A percentile compares a stretch with the other conserved stretches of the same genome.
phyloP scores from a whole-genome alignment of 2,113 vertebrate species.

The Aspiorhynchus laticeps region DNA sequence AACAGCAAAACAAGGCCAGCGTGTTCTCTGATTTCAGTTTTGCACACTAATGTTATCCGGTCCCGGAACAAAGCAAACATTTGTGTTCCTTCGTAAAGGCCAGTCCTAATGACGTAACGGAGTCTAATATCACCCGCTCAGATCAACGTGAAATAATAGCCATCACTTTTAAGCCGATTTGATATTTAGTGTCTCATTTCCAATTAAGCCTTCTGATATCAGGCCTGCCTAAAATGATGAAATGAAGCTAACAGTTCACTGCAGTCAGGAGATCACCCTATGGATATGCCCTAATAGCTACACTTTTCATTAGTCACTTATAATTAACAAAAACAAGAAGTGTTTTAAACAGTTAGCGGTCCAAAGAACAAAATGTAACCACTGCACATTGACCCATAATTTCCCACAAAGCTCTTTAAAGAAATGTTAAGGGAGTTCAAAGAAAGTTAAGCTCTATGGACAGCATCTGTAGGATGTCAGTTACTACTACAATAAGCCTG shows the following conservation, averaged over 20 bases:
- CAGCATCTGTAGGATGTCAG: neutral
- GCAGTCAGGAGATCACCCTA: conserved; percentile 50
- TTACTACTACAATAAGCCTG: neutral
- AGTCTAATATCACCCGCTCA: conserved; percentile 52
- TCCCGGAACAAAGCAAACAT: conserved; percentile 67
- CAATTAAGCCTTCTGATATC: conserved; percentile 59
- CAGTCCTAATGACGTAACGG: conserved; percentile 58
- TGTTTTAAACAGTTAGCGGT: conserved; percentile 43
- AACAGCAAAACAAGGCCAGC: conserved; percentile 45
- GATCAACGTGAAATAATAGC: conserved; percentile 59
- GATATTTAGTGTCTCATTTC: conserved; percentile 62
- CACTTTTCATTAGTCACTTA: conserved; percentile 58
- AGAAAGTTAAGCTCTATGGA: neutral
- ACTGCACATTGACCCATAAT: conserved; percentile 24
- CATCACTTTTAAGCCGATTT: conserved; percentile 62
- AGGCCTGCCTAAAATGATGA: conserved; percentile 55
- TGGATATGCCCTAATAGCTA: conserved; percentile 54
- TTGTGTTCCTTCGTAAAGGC: conserved; percentile 66
- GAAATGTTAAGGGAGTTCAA: neutral
- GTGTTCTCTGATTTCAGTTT: conserved; percentile 66
- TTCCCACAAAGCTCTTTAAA: neutral
- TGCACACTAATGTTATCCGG: conserved; percentile 67
- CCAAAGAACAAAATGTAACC: conserved; percentile 15
- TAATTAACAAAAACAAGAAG: conserved; percentile 54
- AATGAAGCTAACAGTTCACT: conserved; percentile 47